Base-by-base conservation (phyloP, 1,140 invertebrate species). In the Diabrotica undecimpunctata region DNA sequence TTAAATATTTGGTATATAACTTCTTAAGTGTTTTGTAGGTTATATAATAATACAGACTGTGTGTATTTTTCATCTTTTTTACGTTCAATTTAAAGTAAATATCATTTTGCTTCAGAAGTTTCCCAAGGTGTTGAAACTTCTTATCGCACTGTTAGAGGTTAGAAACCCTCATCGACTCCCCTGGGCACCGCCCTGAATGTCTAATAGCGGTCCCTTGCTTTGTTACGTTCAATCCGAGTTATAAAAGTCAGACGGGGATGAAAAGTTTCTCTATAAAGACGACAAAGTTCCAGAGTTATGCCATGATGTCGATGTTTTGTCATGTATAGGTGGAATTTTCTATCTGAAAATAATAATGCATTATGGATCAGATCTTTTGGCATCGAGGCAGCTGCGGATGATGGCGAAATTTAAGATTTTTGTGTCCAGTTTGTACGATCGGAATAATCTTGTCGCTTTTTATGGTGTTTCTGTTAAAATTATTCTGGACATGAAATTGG, bases 181-280 rank as follows among this genome's bases (percentile, higher is more conserved):
- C 41, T 46, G 41, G 41, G n/a, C n/a, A 46, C 41, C 8, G 8
- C 41, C 41, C 41, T 46, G 41, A 46, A 46, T 46, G 41, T 10
- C 8, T 46, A 46, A 46, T 46, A 46, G 41, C 8, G n/a, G 41
- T 8, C 41, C 41, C 8, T 46, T 46, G 41, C 41, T 46, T 46
- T 46, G 41, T 46, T 46, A 46, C 41, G 8, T 46, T 46, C 41
- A 46, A 46, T 46, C 41, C 41, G 8, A 46, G 41, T 46, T 46
- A 46, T 46, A 46, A 46, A 46, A 46, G 41, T 46, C 41, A 46
- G 41, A 46, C 41, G 41, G 8, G 41, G 41, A 46, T 46, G 41
- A 46, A 46, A 46, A 46, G 41, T 46, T 46, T 46, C 41, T 46
- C 41, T 46, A 46, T 46, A 46, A 46, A 46, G 41, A 46, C 41